Evolutionary conservation across 2,888 invertebrate genomes (phyloP).

Genomic region (Timema cristinae): DNA sequence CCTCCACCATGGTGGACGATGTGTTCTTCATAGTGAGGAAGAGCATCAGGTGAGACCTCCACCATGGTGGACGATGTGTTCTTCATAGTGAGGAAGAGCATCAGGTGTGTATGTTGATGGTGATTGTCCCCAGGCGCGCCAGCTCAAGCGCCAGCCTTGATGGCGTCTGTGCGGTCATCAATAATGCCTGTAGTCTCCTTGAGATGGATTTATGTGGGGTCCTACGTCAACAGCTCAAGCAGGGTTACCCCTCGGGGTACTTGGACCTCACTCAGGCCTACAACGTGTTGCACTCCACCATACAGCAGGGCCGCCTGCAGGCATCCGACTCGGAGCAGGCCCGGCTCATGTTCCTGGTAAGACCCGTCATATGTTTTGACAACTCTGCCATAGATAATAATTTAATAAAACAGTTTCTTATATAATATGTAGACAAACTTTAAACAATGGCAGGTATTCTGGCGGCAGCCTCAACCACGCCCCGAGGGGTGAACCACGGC

Average conservation of each 20-base stretch:
- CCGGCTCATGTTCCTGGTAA: constrained; percentile 71
- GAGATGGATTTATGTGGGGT: constrained; percentile 80
- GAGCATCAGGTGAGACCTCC: constrained; percentile 79
- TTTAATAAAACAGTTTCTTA: no score
- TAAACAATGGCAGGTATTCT: no score
- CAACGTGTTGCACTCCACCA: constrained; percentile 71
- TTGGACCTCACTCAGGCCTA: constrained; percentile 77
- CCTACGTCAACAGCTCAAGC: constrained; percentile 66
- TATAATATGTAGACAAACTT: no score
- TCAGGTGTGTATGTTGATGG: constrained; percentile 48
- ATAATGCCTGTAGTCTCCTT: constrained; percentile 82
- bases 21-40: constrained; percentile 96
- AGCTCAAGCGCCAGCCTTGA: constrained; percentile 88
- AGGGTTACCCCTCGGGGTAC: constrained; percentile 75
- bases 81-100: constrained; percentile 93
- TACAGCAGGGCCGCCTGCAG: constrained; percentile 76
- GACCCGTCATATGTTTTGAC: constrained; percentile 23
- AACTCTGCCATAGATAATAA: no score
- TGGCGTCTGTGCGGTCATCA: constrained; percentile 93
- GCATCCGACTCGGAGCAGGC: constrained; percentile 73
- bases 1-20: constrained; percentile 93
- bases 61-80: constrained; percentile 97
- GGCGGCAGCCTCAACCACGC: no score
- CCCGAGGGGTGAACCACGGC: no score
- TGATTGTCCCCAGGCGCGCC: constrained; percentile 62